Percentiles rank a stretch among this genome's conserved stretches.
Conservation (phyloP, 2,888 invertebrate genomes). For the Biston stratarius region DNA sequence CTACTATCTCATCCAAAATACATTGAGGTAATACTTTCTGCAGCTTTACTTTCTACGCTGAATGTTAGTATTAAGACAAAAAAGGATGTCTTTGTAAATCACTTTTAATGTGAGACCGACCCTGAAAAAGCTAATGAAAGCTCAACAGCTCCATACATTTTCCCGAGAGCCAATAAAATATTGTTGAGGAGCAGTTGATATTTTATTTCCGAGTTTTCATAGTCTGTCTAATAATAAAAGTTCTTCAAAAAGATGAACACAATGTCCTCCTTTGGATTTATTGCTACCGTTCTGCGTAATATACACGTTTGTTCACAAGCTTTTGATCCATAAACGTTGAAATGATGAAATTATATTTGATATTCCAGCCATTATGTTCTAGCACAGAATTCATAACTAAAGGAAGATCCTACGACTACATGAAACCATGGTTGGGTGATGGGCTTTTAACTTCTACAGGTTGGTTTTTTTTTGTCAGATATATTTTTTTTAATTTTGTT, state of each 20-base stretch:
- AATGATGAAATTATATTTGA: background rate
- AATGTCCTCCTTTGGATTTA: no score
- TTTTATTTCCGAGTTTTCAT: no score
- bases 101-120: no score
- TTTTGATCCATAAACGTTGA: background rate
- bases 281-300: no score
- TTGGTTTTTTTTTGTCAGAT: no score
- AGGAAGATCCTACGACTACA: slow-evolving; percentile 75
- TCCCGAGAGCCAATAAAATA: no score
- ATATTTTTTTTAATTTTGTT: background rate
- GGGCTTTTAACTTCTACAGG: slow-evolving; percentile 85
- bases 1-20: slow-evolving; percentile 68
- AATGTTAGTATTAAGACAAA: background rate
- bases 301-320: no score
- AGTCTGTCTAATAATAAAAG: no score
- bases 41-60: background rate
- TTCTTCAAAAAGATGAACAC: no score
- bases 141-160: no score
- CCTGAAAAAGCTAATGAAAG: no score
- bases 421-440: slow-evolving; percentile 83
- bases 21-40: slow-evolving; percentile 61
- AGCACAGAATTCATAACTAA: slow-evolving; percentile 81
- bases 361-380: slow-evolving; percentile 71
- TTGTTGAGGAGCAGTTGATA: no score
- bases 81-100: background rate